Percentiles rank a stretch among this genome's conserved stretches.
Conservation (phyloP, 2,797 vertebrate species). For the Brachymystax lenok region DNA sequence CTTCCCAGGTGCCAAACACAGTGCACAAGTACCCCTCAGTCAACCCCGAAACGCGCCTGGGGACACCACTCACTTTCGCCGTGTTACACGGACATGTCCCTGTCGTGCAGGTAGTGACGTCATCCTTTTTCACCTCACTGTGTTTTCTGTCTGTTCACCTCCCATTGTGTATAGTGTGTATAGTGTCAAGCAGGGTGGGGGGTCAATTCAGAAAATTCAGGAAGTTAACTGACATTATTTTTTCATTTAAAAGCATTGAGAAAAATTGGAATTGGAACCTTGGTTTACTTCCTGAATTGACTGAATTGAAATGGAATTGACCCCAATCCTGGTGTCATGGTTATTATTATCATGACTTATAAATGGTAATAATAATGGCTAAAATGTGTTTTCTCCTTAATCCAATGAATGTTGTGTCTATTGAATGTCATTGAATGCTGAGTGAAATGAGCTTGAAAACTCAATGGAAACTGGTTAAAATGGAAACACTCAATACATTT, state of each 20-base stretch:
- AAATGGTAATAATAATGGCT: not conserved
- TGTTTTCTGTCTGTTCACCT: slow-evolving; percentile 35
- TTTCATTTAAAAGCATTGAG: not conserved
- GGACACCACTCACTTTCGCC: slow-evolving; percentile 98
- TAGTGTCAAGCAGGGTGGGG: not conserved
- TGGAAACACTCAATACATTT: not conserved
- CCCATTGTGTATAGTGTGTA: slow-evolving; percentile 53
- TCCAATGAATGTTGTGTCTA: slow-evolving; percentile 19
- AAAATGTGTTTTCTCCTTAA: slow-evolving; percentile 19
- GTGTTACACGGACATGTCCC: slow-evolving; percentile 99
- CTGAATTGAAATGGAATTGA: not conserved
- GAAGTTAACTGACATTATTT: not conserved
- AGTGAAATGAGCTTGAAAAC: not conserved
- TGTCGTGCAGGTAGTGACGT: slow-evolving; percentile 94
- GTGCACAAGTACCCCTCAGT: slow-evolving; percentile 98
- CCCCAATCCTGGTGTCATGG: not conserved
- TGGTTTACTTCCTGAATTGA: not conserved
- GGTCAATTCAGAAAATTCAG: not conserved
- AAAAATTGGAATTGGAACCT: not conserved
- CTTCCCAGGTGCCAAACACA: slow-evolving; percentile 95
- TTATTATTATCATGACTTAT: not conserved
- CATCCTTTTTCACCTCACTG: slow-evolving; percentile 43
- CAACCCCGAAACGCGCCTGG: slow-evolving; percentile 97
- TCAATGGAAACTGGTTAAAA: not conserved
- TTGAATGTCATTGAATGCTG: not conserved